A percentile compares a stretch with the other conserved stretches of the same genome.
Conservation (phyloP, 2,797 vertebrate species). For the Nasua narica region DNA sequence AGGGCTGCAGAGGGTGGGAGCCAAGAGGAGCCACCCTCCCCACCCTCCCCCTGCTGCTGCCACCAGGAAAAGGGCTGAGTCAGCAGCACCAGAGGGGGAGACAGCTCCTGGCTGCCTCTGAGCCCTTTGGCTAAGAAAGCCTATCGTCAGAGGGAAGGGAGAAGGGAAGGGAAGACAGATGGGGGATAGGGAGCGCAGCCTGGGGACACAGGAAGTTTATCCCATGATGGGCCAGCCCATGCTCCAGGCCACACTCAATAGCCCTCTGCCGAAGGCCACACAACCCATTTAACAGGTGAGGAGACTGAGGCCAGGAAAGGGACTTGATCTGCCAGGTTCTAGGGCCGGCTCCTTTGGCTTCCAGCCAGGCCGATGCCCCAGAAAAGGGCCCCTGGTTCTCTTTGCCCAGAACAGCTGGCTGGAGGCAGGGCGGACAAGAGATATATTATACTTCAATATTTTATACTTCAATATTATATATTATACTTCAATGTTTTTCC, state of each 20-base stretch:
- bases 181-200: background rate
- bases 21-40: background rate
- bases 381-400: background rate
- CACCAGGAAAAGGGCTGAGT: constrained; percentile 51
- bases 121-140: background rate
- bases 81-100: constrained; percentile 8
- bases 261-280: background rate
- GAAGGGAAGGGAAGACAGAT: background rate
- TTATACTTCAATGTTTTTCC: background rate
- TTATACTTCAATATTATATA: no score
- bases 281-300: background rate
- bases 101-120: background rate
- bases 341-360: background rate
- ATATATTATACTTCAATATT: no score
- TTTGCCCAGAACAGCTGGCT: background rate
- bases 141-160: background rate
- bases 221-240: background rate
- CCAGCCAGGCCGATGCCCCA: background rate
- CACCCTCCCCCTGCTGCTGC: background rate
- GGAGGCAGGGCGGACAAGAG: background rate
- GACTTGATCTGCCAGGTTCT: background rate
- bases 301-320: background rate
- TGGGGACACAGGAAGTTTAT: no score
- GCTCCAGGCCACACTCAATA: no score
- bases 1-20: background rate